These are phyloP conservation scores for Sebastes jordani DNA, from an alignment of 2,797 vertebrate genomes.

Conservation along the genomic window DNA sequence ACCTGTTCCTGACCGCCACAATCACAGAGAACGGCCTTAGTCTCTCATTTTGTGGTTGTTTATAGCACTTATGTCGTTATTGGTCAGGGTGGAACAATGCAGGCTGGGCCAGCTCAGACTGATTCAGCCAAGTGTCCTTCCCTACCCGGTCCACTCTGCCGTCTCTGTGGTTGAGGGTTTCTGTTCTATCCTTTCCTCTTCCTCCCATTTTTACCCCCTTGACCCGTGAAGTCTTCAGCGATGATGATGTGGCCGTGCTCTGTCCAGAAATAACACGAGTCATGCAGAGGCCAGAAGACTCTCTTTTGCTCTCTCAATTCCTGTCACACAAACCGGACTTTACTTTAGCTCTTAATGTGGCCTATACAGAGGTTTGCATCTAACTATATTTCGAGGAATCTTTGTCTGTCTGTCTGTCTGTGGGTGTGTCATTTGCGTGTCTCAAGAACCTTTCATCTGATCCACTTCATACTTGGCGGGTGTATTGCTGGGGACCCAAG, in stretches of 20 bases:
- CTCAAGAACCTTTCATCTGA: background rate
- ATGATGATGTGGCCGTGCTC: constrained; percentile 55
- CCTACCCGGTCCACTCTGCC: constrained; percentile 12
- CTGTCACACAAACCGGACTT: background rate
- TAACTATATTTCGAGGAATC: background rate
- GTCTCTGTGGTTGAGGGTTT: constrained; percentile 49
- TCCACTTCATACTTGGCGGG: background rate
- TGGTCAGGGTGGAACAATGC: constrained; percentile 64
- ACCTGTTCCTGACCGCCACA: constrained; percentile 53
- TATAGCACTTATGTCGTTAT: constrained; percentile 50
- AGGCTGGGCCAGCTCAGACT: constrained; percentile 31
- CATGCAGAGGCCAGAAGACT: constrained; percentile 39
- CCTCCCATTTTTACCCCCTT: constrained; percentile 43
- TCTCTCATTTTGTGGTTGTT: constrained; percentile 70
- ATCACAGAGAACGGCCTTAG: constrained; percentile 44
- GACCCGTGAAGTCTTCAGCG: constrained; percentile 43
- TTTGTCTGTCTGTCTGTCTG: background rate
- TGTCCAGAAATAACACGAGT: constrained; percentile 62
- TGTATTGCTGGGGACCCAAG: background rate
- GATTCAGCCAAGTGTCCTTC: constrained; percentile 59
- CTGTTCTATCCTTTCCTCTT: constrained; percentile 39
- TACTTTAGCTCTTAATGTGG: background rate
- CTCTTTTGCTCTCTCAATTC: background rate
- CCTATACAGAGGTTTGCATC: background rate
- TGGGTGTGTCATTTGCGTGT: background rate